Base-by-base conservation (phyloP, 2,113 vertebrate genomes). In the Apteryx owenii region DNA sequence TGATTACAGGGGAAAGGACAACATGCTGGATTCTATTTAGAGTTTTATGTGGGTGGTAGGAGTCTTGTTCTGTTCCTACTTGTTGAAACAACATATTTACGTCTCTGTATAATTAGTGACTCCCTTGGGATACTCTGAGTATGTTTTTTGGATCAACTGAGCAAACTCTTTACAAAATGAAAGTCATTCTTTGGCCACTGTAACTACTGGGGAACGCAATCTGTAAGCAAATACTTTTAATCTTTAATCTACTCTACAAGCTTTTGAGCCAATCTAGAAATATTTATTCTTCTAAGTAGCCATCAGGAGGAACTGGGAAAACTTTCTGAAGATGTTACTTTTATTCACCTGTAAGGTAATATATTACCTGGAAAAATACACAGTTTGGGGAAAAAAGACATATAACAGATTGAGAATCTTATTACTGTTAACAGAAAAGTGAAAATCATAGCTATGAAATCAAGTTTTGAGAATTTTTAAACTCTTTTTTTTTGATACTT, bases 31-130 rank as follows among this genome's bases (percentile, higher is more conserved):
- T 80, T 85, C 16, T 91, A 54, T 70, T 90, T 88, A 78, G 58
- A 73, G 20, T 75, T 85, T 81, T 65, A 44, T 33, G 48, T 77
- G 53, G 48, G 70, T 0, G 2, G 42, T 38, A 72, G 28, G 61
- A 89, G 23, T 83, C 79, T 71, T 90, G 25, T 89, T 81, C 48
- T 70, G 11, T 50, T 85, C 53, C 28, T 72, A 33, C 81, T 95
- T 90, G 83, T 92, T 96, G 73, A 92, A 92, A 92, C 38, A 96
- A 90, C 73, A 13, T 93, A 92, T 92, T 96, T 93, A 80, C 61
- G 87, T 82, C 0, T 0, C 42, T 69, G 14, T 65, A 53, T 81
- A 85, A 94, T 87, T 85, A 82, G 17, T 46, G 21, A 40, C 36
- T 92, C 85, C n/a, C 51, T 94, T 69, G 29, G 38, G 84, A 95